phyloP scores from a whole-genome alignment of 2,888 invertebrate species.

The Flexamia atlantica region DNA sequence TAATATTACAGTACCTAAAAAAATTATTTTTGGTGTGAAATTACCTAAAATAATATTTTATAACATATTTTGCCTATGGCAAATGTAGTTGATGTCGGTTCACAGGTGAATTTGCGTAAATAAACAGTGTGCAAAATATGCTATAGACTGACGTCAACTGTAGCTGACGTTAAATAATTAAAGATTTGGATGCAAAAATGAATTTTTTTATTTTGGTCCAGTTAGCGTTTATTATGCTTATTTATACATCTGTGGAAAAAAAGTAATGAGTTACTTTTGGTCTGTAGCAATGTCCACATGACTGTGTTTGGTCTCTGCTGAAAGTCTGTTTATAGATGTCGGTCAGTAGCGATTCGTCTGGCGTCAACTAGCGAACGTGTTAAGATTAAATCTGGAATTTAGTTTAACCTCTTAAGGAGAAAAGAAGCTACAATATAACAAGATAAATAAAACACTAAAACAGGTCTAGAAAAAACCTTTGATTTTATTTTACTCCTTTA shows the following conservation, averaged over 20 bases:
- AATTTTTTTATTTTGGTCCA: background rate
- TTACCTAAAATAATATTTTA: background rate
- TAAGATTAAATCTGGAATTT: too few species aligned
- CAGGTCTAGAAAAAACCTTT: too few species aligned
- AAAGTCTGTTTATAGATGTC: background rate
- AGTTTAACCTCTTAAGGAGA: too few species aligned
- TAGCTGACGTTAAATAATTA: background rate
- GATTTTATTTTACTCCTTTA: too few species aligned
- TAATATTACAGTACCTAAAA: too few species aligned
- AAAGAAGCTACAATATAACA: too few species aligned
- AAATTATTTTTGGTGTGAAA: background rate
- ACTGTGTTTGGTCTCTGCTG: background rate
- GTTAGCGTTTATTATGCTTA: background rate
- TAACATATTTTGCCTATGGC: background rate
- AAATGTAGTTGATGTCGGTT: background rate
- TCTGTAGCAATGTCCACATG: background rate
- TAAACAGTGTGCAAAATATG: background rate
- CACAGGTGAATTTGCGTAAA: background rate
- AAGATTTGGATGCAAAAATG: background rate
- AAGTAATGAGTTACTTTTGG: background rate
- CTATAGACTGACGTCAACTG: background rate
- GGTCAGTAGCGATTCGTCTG: background rate
- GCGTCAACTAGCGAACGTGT: conserved; percentile 9
- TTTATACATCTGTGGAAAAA: background rate
- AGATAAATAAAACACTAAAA: too few species aligned